phyloP scores from a whole-genome alignment of 2,888 invertebrate genomes.

The Dysmachus trigonus region DNA sequence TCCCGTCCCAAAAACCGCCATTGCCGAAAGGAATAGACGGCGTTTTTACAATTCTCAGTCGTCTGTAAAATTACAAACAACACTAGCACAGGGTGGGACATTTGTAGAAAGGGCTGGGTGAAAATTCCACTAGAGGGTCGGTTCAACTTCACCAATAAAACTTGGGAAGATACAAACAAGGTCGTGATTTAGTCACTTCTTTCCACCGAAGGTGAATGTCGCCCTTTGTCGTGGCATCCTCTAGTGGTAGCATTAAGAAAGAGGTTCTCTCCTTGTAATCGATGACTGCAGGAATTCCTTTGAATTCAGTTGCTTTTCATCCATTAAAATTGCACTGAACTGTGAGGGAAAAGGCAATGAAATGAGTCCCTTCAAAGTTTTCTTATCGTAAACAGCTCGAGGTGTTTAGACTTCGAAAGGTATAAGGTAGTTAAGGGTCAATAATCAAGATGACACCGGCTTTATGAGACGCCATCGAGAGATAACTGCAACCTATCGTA shows the following conservation, averaged over 20 bases:
- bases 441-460: conserved; percentile 35
- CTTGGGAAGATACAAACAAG: conserved; percentile 16
- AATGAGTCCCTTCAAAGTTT: conserved; percentile 24
- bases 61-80: conserved; percentile 1
- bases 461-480: conserved; percentile 14
- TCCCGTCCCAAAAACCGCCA: not conserved
- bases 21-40: not conserved
- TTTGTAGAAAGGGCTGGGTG: not conserved
- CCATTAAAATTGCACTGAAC: conserved; percentile 26
- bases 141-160: not conserved
- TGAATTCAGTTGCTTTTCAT: conserved; percentile 28
- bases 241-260: conserved; percentile 1
- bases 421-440: conserved; percentile 34
- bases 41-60: not conserved
- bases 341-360: not conserved
- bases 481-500: conserved; percentile 5
- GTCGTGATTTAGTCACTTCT: conserved; percentile 32
- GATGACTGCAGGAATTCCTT: conserved; percentile 13
- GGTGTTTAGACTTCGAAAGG: not conserved
- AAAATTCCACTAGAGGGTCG: not conserved
- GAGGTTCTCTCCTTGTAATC: conserved; percentile 15
- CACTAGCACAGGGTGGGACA: not conserved
- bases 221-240: conserved; percentile 14
- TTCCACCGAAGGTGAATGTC: not conserved
- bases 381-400: conserved; percentile 27